Base-by-base conservation (phyloP, 2,113 vertebrate species). In the Pseudonaja textilis region DNA sequence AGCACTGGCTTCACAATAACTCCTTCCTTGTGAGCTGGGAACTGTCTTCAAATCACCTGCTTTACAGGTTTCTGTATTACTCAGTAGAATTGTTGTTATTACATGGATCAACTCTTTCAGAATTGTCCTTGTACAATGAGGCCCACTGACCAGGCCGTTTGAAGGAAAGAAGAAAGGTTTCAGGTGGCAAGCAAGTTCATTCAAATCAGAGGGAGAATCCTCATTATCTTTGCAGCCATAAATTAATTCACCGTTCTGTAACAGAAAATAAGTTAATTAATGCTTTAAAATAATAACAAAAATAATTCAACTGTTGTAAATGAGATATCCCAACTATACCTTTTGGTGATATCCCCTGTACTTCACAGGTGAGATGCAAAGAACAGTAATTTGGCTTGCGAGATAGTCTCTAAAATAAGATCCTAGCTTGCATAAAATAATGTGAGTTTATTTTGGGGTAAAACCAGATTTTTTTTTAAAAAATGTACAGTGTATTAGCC, bases 51-150 rank as follows among this genome's bases (percentile, higher is more conserved):
- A 94, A 88, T 98, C 93, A 23, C 97, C 94, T 16, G 97, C 96
- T 95, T 97, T 96, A 95, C 97, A 98, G 85, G 97, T 97, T 89
- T 98, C 98, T 0, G 98, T 97, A 29, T 97, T 97, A 39, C 98
- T 99, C 50, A 99, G 97, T 93, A 99, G 97, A 0, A 98, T 97
- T 88, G 97, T 97, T 0, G 98, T 98, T 94, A 99, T 98, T 52
- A 99, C 98, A 0, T 98, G 99, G 92, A 99, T 98, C 56, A 99
- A 98, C 95, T 99, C 99, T 20, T 98, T 98, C 42, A 99, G 96
- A 91, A 99, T 95, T 0, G 97, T 97, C 95, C 98, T 98, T 89
- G 97, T 97, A 94, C 98, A 98, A 93, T 98, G 97, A 39, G 98
- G 98, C 7, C 98, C 96, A 1, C 97, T 97, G 95, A 98, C 97